Evolutionary conservation across 1,140 invertebrate species (phyloP).

Genomic region (Heliothis virescens): DNA sequence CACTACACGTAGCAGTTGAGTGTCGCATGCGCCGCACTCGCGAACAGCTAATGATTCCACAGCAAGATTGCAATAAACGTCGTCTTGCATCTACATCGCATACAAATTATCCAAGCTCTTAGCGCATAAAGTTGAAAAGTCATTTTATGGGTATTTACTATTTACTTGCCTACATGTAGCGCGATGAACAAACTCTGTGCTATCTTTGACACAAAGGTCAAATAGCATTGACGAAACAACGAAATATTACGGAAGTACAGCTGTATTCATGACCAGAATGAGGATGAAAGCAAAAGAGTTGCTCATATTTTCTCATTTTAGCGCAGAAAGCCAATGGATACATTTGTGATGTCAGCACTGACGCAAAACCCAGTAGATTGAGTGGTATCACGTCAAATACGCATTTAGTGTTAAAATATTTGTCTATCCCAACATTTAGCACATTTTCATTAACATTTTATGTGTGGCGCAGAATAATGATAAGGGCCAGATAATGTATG

Average conservation of each 20-base stretch:
- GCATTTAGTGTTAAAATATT: slow-evolving; percentile 22
- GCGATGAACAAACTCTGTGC: neutral
- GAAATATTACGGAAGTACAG: slow-evolving; percentile 15
- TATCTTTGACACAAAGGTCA: slow-evolving; percentile 27
- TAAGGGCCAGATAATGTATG: slow-evolving; percentile 10
- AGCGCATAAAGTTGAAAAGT: slow-evolving; percentile 43
- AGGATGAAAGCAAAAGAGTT: slow-evolving; percentile 11
- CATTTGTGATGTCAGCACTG: slow-evolving; percentile 35
- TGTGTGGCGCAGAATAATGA: slow-evolving; percentile 13
- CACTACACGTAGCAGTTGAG: slow-evolving; percentile 45
- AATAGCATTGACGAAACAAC: slow-evolving; percentile 14
- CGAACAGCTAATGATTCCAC: slow-evolving; percentile 67
- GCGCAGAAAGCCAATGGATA: slow-evolving; percentile 40
- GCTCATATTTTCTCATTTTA: slow-evolving; percentile 23
- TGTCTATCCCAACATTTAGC: slow-evolving; percentile 6
- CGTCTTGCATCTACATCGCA: slow-evolving; percentile 64
- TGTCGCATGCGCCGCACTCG: slow-evolving; percentile 52
- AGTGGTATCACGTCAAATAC: slow-evolving; percentile 44
- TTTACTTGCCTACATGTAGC: slow-evolving; percentile 10
- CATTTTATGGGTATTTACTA: slow-evolving; percentile 50
- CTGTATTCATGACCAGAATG: slow-evolving; percentile 11
- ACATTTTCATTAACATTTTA: slow-evolving; percentile 31
- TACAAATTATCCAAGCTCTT: slow-evolving; percentile 70
- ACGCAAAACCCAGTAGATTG: slow-evolving; percentile 37
- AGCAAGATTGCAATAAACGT: slow-evolving; percentile 69